Evolutionary conservation across 2,797 vertebrate genomes (phyloP).

Genomic region (Sebastiscus tertius): DNA sequence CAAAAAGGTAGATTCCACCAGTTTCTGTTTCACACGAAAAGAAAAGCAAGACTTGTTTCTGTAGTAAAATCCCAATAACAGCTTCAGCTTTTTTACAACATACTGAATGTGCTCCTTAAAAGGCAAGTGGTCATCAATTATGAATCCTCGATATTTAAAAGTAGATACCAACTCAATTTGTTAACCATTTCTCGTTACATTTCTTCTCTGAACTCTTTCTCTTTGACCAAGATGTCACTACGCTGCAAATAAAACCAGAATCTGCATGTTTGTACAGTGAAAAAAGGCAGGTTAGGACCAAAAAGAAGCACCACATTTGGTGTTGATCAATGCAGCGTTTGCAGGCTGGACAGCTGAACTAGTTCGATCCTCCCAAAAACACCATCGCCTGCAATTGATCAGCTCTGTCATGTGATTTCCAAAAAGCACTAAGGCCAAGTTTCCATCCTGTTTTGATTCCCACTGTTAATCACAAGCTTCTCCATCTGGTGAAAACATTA

Average conservation of each 20-base stretch:
- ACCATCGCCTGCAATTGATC: not conserved
- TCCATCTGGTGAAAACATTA: not conserved
- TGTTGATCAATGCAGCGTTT: not conserved
- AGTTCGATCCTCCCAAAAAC: not conserved
- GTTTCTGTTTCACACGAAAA: too few relatives aligned
- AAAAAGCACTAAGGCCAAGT: not conserved
- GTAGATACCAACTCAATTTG: too few relatives aligned
- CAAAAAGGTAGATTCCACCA: too few relatives aligned
- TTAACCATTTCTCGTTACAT: too few relatives aligned
- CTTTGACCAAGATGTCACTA: not conserved
- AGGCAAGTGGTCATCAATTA: too few relatives aligned
- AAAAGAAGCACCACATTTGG: not conserved
- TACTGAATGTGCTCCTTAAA: too few relatives aligned
- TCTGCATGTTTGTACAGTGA: not conserved
- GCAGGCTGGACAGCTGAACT: not conserved
- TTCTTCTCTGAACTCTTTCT: not conserved
- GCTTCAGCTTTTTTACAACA: not conserved
- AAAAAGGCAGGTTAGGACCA: not conserved
- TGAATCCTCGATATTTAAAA: too few relatives aligned
- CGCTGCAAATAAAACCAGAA: not conserved
- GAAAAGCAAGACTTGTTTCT: too few relatives aligned
- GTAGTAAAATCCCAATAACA: too few relatives aligned
- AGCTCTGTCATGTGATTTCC: not conserved
- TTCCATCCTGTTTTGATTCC: not conserved
- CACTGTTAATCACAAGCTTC: not conserved